phyloP scores from a whole-genome alignment of 2,888 invertebrate genomes.

The Tipula vernalis region DNA sequence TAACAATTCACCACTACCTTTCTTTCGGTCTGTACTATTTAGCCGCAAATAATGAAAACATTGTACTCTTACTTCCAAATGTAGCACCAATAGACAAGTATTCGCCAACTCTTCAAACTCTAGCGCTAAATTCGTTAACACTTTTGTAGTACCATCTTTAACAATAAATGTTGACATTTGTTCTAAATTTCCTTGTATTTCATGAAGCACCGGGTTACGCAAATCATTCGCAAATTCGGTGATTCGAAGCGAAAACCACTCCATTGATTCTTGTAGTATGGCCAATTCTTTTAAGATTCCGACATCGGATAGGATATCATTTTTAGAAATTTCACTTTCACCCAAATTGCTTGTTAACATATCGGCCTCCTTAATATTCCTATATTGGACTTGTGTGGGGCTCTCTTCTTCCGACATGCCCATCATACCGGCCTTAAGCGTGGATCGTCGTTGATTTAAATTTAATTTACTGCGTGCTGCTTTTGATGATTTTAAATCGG shows the following conservation, averaged over 20 bases:
- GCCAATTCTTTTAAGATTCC: constrained; percentile 72
- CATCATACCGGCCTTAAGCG: not conserved
- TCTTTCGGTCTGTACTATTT: constrained; percentile 32
- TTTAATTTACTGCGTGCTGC: constrained; percentile 22
- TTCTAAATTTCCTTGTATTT: constrained; percentile 15
- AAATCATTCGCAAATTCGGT: constrained; percentile 44
- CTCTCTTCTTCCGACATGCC: constrained; percentile 55
- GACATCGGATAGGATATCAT: constrained; percentile 79
- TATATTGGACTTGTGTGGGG: constrained; percentile 61
- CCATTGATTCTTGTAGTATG: constrained; percentile 84
- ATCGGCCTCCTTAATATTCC: constrained; percentile 81
- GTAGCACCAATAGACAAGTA: constrained; percentile 80
- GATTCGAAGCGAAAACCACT: constrained; percentile 65
- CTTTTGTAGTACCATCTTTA: constrained; percentile 47
- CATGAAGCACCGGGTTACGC: constrained; percentile 38
- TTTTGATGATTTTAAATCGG: constrained; percentile 43
- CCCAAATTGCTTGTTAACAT: constrained; percentile 85
- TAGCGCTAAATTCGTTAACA: constrained; percentile 54
- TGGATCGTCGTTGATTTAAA: not conserved
- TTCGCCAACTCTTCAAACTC: constrained; percentile 83
- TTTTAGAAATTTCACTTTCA: constrained; percentile 69
- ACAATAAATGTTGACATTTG: constrained; percentile 28
- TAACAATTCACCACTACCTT: constrained; percentile 27
- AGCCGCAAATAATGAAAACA: constrained; percentile 85
- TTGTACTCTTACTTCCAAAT: constrained; percentile 89